phyloP scores from a whole-genome alignment of 2,113 vertebrate species.

The Crypturellus undulatus region DNA sequence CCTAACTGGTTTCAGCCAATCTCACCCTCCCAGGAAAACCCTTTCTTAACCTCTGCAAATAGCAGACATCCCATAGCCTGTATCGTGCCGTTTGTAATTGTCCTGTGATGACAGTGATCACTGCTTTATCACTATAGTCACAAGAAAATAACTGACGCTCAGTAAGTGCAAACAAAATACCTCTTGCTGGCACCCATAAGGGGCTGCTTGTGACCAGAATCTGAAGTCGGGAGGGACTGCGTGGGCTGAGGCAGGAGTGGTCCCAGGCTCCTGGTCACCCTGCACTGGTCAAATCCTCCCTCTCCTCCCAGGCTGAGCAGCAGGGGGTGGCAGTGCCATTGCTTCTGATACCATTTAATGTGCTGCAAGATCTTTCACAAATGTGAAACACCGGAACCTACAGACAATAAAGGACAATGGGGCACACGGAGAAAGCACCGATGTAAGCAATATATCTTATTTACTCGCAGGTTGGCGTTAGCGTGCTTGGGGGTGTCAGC shows the following conservation, averaged over 20 bases:
- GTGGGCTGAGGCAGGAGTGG: neutral
- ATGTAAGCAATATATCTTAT: slow-evolving; percentile 10
- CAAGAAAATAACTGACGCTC: slow-evolving; percentile 54
- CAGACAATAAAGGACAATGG: neutral
- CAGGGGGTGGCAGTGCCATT: neutral
- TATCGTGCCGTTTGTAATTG: slow-evolving; percentile 42
- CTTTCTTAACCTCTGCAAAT: slow-evolving; percentile 12
- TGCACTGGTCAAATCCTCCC: neutral
- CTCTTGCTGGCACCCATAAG: slow-evolving; percentile 28
- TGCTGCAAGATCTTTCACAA: neutral
- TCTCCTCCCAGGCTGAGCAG: neutral
- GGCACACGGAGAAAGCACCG: neutral
- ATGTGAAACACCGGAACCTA: neutral
- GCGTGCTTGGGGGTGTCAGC: neutral
- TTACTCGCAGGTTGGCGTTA: neutral
- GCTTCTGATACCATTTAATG: neutral
- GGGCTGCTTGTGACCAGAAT: slow-evolving; percentile 55
- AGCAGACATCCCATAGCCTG: neutral
- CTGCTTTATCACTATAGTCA: slow-evolving; percentile 54
- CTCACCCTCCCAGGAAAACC: neutral
- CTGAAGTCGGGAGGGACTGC: neutral
- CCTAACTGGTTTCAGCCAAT: neutral
- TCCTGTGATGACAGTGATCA: slow-evolving; percentile 61
- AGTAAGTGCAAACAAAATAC: slow-evolving; percentile 38
- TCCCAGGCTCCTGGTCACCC: neutral